phyloP scores from a whole-genome alignment of 2,888 invertebrate species.

The Brachypalpus laphriformis region DNA sequence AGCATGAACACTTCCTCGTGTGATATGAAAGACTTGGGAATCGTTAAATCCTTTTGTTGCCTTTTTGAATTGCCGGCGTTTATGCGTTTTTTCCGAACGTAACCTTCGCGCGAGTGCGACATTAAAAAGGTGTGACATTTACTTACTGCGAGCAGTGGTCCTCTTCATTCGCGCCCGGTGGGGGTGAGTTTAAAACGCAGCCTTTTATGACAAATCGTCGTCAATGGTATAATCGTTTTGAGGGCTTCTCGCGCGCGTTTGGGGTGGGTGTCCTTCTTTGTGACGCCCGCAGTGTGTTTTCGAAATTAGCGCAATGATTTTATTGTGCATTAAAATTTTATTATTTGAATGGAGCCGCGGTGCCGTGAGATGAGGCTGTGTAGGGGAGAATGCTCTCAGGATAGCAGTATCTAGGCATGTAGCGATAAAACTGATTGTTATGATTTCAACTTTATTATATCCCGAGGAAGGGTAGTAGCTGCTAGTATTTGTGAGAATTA shows the following conservation, averaged over 20 bases:
- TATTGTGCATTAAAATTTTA: conserved; percentile 66
- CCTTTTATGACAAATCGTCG: conserved; percentile 62
- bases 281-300: conserved; percentile 45
- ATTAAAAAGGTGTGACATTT: conserved; percentile 65
- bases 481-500: conserved; percentile 7
- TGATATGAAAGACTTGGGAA: conserved; percentile 18
- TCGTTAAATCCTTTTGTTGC: conserved; percentile 64
- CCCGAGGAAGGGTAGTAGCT: background rate
- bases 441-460: conserved; percentile 24
- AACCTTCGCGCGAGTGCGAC: conserved; percentile 34
- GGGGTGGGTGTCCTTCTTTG: background rate
- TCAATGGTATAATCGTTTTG: conserved; percentile 53
- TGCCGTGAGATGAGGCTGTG: background rate
- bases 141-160: conserved; percentile 30
- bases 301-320: conserved; percentile 69
- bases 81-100: conserved; percentile 28
- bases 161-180: background rate
- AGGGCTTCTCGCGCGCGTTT: background rate
- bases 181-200: conserved; percentile 34
- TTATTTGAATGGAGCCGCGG: conserved; percentile 46
- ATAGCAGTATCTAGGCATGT: conserved; percentile 38
- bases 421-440: conserved; percentile 53
- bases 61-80: conserved; percentile 55
- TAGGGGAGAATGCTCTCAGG: background rate
- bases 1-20: conserved; percentile 1